Evolutionary conservation across 2,888 invertebrate species (phyloP).

Genomic region (Drosophila tanythrix): DNA sequence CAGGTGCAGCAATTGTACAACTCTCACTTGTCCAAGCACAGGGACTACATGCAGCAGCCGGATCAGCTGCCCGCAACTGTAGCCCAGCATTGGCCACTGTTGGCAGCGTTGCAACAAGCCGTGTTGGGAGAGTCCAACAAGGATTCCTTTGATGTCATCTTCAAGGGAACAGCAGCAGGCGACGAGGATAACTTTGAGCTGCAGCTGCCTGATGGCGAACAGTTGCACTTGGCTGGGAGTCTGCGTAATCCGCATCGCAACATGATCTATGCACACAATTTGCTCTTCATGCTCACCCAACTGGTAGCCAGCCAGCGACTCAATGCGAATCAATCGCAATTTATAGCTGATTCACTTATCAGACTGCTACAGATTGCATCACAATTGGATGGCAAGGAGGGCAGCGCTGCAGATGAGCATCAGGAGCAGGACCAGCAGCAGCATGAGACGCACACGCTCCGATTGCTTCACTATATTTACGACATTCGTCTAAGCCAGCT

Average conservation of each 20-base stretch:
- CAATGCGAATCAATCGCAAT: conserved; percentile 61
- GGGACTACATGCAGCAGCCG: conserved; percentile 64
- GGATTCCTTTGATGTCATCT: conserved; percentile 62
- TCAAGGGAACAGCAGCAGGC: conserved; percentile 8
- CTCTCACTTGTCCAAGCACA: conserved; percentile 46
- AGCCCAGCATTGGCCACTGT: conserved; percentile 55
- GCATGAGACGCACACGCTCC: conserved; percentile 59
- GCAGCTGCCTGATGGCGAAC: conserved; percentile 69
- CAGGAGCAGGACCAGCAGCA: conserved; percentile 20
- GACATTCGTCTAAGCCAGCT: conserved; percentile 75
- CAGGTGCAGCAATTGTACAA: conserved; percentile 67
- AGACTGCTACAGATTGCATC: conserved; percentile 62
- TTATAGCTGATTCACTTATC: conserved; percentile 71
- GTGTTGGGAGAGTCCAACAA: conserved; percentile 52
- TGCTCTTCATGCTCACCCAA: conserved; percentile 75
- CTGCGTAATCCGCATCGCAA: conserved; percentile 76
- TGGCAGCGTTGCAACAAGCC: conserved; percentile 63
- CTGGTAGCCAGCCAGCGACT: conserved; percentile 62
- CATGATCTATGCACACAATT: conserved; percentile 80
- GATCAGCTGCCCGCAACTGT: conserved; percentile 25
- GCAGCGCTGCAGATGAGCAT: conserved; percentile 19
- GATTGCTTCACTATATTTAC: conserved; percentile 82
- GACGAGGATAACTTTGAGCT: conserved; percentile 45
- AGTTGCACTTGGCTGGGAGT: conserved; percentile 54
- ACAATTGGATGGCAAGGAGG: conserved; percentile 45